Base-by-base conservation (phyloP, 2,113 vertebrate genomes). In the Corythornis madagascariensis region DNA sequence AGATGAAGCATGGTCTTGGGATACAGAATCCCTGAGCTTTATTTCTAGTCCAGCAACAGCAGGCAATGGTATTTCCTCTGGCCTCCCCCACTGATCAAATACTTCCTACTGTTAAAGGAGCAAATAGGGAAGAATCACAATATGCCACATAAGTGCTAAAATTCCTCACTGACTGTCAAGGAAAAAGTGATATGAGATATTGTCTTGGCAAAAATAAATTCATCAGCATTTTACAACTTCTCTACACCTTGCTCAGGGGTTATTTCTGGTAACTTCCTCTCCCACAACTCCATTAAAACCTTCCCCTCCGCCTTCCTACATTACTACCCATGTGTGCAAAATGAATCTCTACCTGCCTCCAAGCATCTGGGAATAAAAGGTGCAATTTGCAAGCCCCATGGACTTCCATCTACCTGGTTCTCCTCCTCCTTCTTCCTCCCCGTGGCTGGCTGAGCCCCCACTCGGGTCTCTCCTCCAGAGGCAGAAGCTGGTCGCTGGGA, bases 181-280 rank as follows among this genome's bases (percentile, higher is more conserved):
- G 17, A 29, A 66, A 81, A 69, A 89, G 72, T 33, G 47, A 77
- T 38, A 28, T 35, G 33, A 84, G 24, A 61, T 53, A 67, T 22
- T 89, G 69, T 69, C 64, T 91, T 69, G 31, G n/a, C 38, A 76
- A n/a, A 93, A 87, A 25, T 73, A 90, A 95, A 91, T 53, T 61
- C 26, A 65, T 52, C 67, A 48, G 55, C 63, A 26, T 65, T 84
- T 73, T 65, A 53, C 2, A 1, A 17, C 40, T 66, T 47, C 55
- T 61, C 56, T 86, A 55, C n/a, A 35, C 20, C 20, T 92, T 47
- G 48, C 24, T 81, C 65, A n/a, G 61, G 48, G 43, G 31, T 20
- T 38, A 56, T 21, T 93, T 26, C 77, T 47, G 29, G 21, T 10
- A 83, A 86, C 15, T 7, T 64, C 52, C 20, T 78, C 28, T 94